Evolutionary conservation across 2,888 invertebrate species (phyloP), one percentile per base, ranked within the genome.

Genomic region (Nomada fabriciana): DNA sequence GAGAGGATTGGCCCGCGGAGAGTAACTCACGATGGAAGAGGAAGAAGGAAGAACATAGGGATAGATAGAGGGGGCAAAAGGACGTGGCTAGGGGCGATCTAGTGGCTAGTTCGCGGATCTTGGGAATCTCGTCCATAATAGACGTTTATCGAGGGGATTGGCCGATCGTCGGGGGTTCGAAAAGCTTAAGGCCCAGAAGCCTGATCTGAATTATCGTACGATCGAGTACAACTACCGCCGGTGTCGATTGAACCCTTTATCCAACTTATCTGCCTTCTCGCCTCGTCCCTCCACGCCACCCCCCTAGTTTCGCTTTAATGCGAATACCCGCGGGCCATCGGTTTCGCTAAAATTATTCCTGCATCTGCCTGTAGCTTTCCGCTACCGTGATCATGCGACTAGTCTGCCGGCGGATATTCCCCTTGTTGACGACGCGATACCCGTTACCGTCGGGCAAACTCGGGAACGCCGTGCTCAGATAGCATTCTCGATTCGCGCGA

Each of bases 281-380:
- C 11, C 50, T 15, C 25, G 15, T 11, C 42, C 20, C 64, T 42
- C n/a, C n/a, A n/a, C n/a, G n/a, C n/a, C n/a, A n/a, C n/a, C n/a
- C n/a, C 42, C 20, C 64, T 42, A 80, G 82, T 83, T 76, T 79
- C 87, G 87, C 87, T 88, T 89, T 92, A 92, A 92, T 91, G 91
- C 89, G 88, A 90, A 90, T 89, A 87, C 86, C 92, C 90, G 90
- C 91, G 84, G 88, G 91, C 89, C 88, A 57, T 85, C 84, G 82
- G 89, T 90, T 82, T 80, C 81, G 86, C 87, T 84, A 67, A 88
- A 91, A 92, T 91, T 91, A 91, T 90, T 88, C 89, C 57, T 57
- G 25, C 55, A 47, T 13, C 47, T 10, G 11, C 47, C 2, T 0
- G 13, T 47, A 1, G 10, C 47, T 13, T 47, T 47, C 47, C 47